Evolutionary conservation across 1,140 invertebrate genomes (phyloP).

Genomic region (Triops cancriformis): DNA sequence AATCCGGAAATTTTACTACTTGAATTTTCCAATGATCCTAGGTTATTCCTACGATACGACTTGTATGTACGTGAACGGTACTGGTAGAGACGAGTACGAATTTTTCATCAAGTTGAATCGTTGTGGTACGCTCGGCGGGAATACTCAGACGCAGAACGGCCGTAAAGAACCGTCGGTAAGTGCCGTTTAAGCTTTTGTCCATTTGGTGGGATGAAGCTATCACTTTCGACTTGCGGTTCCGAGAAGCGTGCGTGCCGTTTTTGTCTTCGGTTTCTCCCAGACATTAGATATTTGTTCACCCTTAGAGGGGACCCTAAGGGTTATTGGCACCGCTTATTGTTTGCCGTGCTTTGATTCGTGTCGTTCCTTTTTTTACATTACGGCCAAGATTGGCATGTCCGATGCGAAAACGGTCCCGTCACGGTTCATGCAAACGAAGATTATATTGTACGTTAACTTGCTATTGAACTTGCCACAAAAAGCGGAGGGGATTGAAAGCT

Average conservation of each 20-base stretch:
- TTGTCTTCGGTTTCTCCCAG: neutral
- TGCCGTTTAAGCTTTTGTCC: conserved; percentile 28
- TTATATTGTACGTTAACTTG: neutral
- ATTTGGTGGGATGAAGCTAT: neutral
- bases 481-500: neutral
- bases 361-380: neutral
- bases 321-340: conserved; percentile 1
- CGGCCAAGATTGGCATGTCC: neutral
- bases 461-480: neutral
- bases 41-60: conserved; percentile 88
- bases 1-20: neutral
- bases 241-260: neutral
- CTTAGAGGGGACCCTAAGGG: neutral
- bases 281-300: neutral
- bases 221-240: neutral
- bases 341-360: neutral
- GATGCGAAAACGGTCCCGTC: neutral
- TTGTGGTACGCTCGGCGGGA: conserved; percentile 81
- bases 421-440: neutral
- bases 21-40: conserved; percentile 35
- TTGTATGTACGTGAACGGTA: conserved; percentile 90
- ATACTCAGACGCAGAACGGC: conserved; percentile 71
- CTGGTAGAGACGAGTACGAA: conserved; percentile 81
- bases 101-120: conserved; percentile 87
- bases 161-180: conserved; percentile 74